Evolutionary conservation across 2,888 invertebrate species (phyloP).

Genomic region (Chironomus riparius): DNA sequence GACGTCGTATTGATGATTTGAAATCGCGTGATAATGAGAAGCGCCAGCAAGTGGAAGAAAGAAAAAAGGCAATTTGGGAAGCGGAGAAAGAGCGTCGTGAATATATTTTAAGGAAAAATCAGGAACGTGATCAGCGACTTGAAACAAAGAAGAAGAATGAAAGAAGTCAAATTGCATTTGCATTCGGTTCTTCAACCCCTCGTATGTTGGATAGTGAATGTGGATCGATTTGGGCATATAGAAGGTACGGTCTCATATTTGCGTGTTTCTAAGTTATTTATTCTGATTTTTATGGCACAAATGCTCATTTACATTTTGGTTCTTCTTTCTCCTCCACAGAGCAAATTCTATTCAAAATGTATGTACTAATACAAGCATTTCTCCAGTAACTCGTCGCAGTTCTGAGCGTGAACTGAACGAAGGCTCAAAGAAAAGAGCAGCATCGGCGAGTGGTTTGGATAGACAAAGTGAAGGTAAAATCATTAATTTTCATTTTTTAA

Average conservation of each 20-base stretch:
- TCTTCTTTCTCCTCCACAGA: slow-evolving; percentile 40
- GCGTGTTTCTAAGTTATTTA: neutral
- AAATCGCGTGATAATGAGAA: slow-evolving; percentile 67
- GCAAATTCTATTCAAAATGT: slow-evolving; percentile 87
- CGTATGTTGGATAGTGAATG: slow-evolving; percentile 56
- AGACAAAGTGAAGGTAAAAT: slow-evolving; percentile 53
- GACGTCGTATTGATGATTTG: slow-evolving; percentile 73
- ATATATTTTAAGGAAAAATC: slow-evolving; percentile 75
- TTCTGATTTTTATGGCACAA: neutral
- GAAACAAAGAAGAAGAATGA: slow-evolving; percentile 72
- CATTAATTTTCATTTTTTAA: neutral
- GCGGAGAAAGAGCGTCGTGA: slow-evolving; percentile 80
- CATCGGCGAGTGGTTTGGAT: slow-evolving; percentile 63
- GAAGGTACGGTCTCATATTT: slow-evolving; percentile 48
- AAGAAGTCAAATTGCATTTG: slow-evolving; percentile 66
- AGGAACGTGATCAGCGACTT: slow-evolving; percentile 71
- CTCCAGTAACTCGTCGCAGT: slow-evolving; percentile 68
- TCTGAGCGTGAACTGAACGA: slow-evolving; percentile 71
- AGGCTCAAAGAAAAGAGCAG: slow-evolving; percentile 65
- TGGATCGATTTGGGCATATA: slow-evolving; percentile 74
- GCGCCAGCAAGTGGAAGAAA: slow-evolving; percentile 69
- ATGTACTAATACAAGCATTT: slow-evolving; percentile 58
- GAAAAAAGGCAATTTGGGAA: slow-evolving; percentile 81
- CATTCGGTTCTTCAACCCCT: slow-evolving; percentile 87
- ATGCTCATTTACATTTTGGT: neutral